Evolutionary conservation across 2,888 invertebrate species (phyloP), one percentile per base, ranked within the genome.

Genomic region (Limenitis camilla): DNA sequence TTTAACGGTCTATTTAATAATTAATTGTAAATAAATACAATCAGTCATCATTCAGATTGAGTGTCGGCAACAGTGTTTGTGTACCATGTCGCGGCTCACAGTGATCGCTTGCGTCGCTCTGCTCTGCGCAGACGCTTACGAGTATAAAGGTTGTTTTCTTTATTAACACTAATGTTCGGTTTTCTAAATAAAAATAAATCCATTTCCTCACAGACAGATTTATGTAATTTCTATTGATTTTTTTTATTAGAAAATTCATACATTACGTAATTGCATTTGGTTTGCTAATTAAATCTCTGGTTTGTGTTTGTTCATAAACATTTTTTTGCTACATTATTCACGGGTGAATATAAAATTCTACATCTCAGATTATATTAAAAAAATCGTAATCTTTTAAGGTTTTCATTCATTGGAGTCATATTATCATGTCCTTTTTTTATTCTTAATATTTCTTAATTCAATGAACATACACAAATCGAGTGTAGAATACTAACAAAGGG

Each of bases 101-200:
- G 65, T 78, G 67, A 52, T 68, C 62, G 52, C 72, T 46, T 63
- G 68, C 41, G 56, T 69, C 58, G 60, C 73, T 53, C 58, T 78
- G 59, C 64, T 66, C 59, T 72, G 66, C 68, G 72, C 68, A 53
- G 50, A 58, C 62, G 73, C 76, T 53, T 9, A 11, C 11, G n/a
- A n/a, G n/a, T 64, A 66, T 47, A 64, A 71, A 78, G 78, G 81
- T 81, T 62, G 61, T 64, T 62, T 58, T 60, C 1, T 45, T 30
- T 54, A 66, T 58, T 61, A 60, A 64, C 61, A 60, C 60, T 55
- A 50, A 61, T 61, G 61, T 66, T 68, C 66, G 69, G 46, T 56
- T 49, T 50, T 48, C 11, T 49, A 44, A 55, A 40, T n/a, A 29
- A 8, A 9, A 19, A 5, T 11, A 35, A 19, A 6, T 36, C 1